Base-by-base conservation (phyloP, 2,797 vertebrate genomes). In the Catharus ustulatus region DNA sequence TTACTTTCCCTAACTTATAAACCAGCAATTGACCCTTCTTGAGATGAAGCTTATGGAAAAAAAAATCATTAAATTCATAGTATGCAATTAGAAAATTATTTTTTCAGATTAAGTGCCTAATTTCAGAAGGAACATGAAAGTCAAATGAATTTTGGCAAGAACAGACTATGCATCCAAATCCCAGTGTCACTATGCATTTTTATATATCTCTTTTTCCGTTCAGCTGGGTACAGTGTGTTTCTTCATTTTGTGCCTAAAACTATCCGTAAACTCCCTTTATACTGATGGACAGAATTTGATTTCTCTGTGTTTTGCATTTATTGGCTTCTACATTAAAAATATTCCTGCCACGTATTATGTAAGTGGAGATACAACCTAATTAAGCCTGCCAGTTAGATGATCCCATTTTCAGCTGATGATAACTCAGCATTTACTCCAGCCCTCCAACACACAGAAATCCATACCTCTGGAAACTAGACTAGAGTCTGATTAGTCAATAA, bases 361-460 rank as follows among this genome's bases (percentile, higher is more conserved):
- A 78, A 88, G 62, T 34, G 18, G 32, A 83, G 36, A 36, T 21
- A 46, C 30, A 68, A 68, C 14, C 75, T 85, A 89, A 95, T 96
- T 94, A 93, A 91, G 36, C 73, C 79, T 86, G 79, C 36, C 66
- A 68, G 58, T 76, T 62, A 84, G 51, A 79, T 32, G 48, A 86
- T 78, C 40, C 36, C 29, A 42, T 73, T 94, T 92, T 55, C 51
- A 81, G 40, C 68, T 81, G 82, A 83, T 75, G 92, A 34, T 59
- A 94, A 91, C 73, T 78, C 79, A 80, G 68, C 49, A 68, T 38
- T 77, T 75, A 78, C 29, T 92, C 34, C 57, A 85, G 54, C 49
- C 42, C 38, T 95, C 66, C 57, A 82, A 85, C 34, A 67, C 29
- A 57, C 51, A 92, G 48, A 94, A 96, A 96, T 96, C 85, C 76